Evolutionary conservation across 1,140 invertebrate genomes (phyloP).

Genomic region (Bradysia coprophila): DNA sequence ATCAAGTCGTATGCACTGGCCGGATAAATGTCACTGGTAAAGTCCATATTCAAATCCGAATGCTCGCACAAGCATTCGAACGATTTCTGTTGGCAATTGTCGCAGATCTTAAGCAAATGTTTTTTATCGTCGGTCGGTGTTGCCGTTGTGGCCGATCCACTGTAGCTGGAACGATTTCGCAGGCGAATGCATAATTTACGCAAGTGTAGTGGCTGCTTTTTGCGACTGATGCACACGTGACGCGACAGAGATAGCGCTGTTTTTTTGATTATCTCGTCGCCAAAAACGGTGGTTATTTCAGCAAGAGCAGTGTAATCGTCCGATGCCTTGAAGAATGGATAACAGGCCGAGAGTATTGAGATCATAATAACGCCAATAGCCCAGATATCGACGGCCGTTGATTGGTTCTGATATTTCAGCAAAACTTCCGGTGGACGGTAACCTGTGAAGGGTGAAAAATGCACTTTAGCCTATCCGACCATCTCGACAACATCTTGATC

Average conservation of each 20-base stretch:
- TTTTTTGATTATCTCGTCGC: conserved; percentile 42
- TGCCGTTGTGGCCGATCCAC: conserved; percentile 8
- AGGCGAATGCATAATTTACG: conserved; percentile 28
- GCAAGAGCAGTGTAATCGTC: conserved; percentile 65
- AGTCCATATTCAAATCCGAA: conserved; percentile 11
- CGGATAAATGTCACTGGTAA: conserved; percentile 17
- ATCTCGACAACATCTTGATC: too few species aligned
- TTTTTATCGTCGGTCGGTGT: conserved; percentile 9
- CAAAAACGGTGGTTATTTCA: conserved; percentile 68
- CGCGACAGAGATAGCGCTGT: conserved; percentile 43
- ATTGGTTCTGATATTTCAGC: conserved; percentile 54
- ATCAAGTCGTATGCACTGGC: conserved; percentile 86
- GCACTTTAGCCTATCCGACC: too few species aligned
- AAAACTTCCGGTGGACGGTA: conserved; percentile 79
- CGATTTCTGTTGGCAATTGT: conserved; percentile 21
- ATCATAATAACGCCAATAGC: conserved; percentile 70
- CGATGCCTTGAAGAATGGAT: conserved; percentile 66
- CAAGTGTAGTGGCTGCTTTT: conserved; percentile 29
- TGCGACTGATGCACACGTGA: conserved; percentile 31
- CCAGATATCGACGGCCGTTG: conserved; percentile 75
- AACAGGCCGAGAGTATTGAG: conserved; percentile 55
- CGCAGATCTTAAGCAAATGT: conserved; percentile 6
- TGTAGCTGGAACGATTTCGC: conserved; percentile 15
- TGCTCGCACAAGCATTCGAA: conserved; percentile 20
- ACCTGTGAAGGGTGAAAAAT: too few species aligned